Conservation (phyloP, 2,797 vertebrate genomes). For the Emys orbicularis region DNA sequence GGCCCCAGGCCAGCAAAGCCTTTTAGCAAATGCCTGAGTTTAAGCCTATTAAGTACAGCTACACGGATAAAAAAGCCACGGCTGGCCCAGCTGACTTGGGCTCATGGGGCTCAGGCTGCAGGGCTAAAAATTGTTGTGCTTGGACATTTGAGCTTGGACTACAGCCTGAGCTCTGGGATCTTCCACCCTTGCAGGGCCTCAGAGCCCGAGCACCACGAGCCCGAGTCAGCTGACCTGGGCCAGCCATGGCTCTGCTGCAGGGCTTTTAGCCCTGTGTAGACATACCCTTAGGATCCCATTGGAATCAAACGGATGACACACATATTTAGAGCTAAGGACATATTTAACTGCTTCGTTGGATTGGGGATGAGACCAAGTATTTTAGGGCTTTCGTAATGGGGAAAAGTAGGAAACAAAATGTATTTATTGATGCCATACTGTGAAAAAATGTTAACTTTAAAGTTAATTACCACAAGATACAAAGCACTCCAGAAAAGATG, state of each 20-base stretch:
- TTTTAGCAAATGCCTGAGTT: not conserved
- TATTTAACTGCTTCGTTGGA: not conserved
- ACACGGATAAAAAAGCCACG: not conserved
- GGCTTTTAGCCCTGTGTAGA: not conserved
- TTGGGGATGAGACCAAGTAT: not conserved
- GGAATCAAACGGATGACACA: not conserved
- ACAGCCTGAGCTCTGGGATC: not conserved
- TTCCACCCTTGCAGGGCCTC: not conserved
- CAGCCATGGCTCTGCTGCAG: not conserved
- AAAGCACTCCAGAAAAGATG: not conserved
- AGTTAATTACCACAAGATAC: not conserved
- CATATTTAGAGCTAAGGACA: not conserved
- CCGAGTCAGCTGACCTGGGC: not conserved
- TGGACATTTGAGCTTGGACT: not conserved
- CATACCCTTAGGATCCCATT: not conserved
- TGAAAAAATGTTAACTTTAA: not conserved
- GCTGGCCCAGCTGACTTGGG: not conserved
- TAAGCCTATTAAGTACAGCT: not conserved
- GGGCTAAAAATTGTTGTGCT: not conserved
- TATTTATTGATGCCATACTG: not conserved
- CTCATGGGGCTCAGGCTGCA: not conserved
- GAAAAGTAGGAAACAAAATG: constrained; percentile 10
- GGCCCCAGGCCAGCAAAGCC: not conserved
- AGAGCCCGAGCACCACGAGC: not conserved
- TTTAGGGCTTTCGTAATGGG: not conserved